phyloP scores from a whole-genome alignment of 2,888 invertebrate genomes.

The Anthophora plumipes region DNA sequence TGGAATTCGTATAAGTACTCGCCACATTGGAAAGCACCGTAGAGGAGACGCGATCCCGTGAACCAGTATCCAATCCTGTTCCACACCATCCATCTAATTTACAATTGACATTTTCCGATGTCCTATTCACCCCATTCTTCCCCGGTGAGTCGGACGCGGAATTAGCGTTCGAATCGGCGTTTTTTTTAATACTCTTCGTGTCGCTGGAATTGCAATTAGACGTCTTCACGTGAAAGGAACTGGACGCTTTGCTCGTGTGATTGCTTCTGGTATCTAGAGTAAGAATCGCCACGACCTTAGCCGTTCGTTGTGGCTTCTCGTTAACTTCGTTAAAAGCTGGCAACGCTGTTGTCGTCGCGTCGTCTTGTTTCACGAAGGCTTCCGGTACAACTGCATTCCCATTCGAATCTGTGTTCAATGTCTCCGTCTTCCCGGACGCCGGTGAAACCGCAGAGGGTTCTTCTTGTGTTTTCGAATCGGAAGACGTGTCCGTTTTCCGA shows the following conservation, averaged over 20 bases:
- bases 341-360: slow-evolving; percentile 11
- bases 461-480: slow-evolving; percentile 33
- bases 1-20: slow-evolving; percentile 59
- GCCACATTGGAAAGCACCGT: slow-evolving; percentile 48
- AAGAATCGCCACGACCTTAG: slow-evolving; percentile 81
- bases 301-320: slow-evolving; percentile 81
- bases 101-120: slow-evolving; percentile 46
- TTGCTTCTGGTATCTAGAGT: slow-evolving; percentile 76
- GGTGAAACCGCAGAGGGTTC: slow-evolving; percentile 1
- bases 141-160: slow-evolving; percentile 17
- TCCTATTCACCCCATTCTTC: slow-evolving; percentile 51
- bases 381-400: slow-evolving; percentile 62
- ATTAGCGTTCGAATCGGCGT: slow-evolving; percentile 32
- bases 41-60: slow-evolving; percentile 26
- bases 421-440: slow-evolving; percentile 21
- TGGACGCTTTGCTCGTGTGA: slow-evolving; percentile 39
- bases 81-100: slow-evolving; percentile 54
- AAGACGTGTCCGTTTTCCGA: slow-evolving; percentile 38
- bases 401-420: slow-evolving; percentile 54
- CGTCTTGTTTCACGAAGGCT: slow-evolving; percentile 33
- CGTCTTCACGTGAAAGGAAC: slow-evolving; percentile 47
- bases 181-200: slow-evolving; percentile 46
- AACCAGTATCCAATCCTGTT: slow-evolving; percentile 21
- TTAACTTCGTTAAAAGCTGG: slow-evolving; percentile 40
- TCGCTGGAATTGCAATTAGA: slow-evolving; percentile 39